Evolutionary conservation across 2,797 vertebrate genomes (phyloP), one percentile per base, ranked within the genome.

Genomic region (Cynodonichthys magdalenae): DNA sequence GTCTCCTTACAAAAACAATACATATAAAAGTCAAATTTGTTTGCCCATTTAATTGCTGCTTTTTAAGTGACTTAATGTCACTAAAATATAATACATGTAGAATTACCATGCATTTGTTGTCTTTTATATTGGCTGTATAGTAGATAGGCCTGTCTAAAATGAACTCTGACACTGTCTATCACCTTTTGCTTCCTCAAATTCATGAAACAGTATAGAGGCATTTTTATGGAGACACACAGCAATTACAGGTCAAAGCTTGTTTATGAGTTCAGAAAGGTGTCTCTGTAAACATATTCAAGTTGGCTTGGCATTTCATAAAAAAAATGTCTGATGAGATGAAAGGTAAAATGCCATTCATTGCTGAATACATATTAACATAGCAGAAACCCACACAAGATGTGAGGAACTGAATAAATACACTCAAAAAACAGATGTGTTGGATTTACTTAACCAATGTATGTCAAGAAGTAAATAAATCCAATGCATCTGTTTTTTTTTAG

Each of bases 181-280:
- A 82, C 54, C 74, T 69, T 80, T 71, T 83, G 69, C 74, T 71
- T 80, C 53, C 36, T 34, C 31, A 34, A 31, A 2, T 86, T 85
- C 82, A 87, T 78, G 85, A 90, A 86, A 83, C 54, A 57, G 76
- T 75, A 74, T 72, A 71, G 63, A 59, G 31, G 62, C 61, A 69
- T 66, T 83, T 87, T 87, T 86, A 79, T 83, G 60, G 74, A 52
- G 71, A 70, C 73, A 58, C 59, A 42, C 53, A 77, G 52, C 82
- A 77, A 86, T 83, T 86, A 77, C 69, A 9, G 83, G 79, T 85
- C 88, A 76, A 73, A 34, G 69, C 86, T 84, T 73, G 70, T 86
- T 83, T 77, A 66, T 59, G 47, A 81, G 88, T 88, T 89, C 83
- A 89, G 83, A 83, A 80, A 87, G 81, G 86, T 85, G 85, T 74